Percentiles rank a stretch among this genome's conserved stretches.
Evolutionary conservation across 2,888 invertebrate genomes (phyloP).

Genomic region (Alcis repandata): DNA sequence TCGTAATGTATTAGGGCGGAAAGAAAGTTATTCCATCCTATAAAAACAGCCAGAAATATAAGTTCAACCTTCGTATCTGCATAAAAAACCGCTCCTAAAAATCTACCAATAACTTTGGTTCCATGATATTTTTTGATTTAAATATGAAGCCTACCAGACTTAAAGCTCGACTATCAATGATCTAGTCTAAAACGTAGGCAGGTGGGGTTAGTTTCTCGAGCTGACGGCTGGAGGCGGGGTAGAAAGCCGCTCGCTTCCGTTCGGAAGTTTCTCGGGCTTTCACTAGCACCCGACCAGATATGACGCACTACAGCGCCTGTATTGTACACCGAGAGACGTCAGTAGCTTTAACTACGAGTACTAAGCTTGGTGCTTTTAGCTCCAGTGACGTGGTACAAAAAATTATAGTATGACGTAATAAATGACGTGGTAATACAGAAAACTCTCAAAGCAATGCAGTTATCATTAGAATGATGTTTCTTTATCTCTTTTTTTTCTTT

Average conservation of each 20-base stretch:
- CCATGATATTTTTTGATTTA: too few relatives aligned
- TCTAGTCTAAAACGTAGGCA: slow-evolving; percentile 44
- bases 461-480: too few relatives aligned
- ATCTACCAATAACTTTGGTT: too few relatives aligned
- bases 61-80: neutral
- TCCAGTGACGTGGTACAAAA: too few relatives aligned
- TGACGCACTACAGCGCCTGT: slow-evolving; percentile 53
- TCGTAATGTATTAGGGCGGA: neutral
- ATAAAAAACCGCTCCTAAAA: too few relatives aligned
- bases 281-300: slow-evolving; percentile 69
- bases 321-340: slow-evolving; percentile 17
- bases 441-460: too few relatives aligned
- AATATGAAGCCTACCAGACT: too few relatives aligned
- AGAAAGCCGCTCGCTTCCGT: slow-evolving; percentile 84
- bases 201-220: slow-evolving; percentile 69
- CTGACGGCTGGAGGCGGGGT: slow-evolving; percentile 73
- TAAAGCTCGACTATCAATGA: slow-evolving; percentile 21
- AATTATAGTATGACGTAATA: too few relatives aligned
- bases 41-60: neutral
- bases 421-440: too few relatives aligned
- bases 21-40: neutral
- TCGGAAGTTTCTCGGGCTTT: slow-evolving; percentile 84
- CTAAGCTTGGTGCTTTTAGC: neutral
- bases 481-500: too few relatives aligned
- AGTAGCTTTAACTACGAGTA: neutral